Conservation (phyloP, 2,797 vertebrate genomes). For the Protosalanx chinensis region DNA sequence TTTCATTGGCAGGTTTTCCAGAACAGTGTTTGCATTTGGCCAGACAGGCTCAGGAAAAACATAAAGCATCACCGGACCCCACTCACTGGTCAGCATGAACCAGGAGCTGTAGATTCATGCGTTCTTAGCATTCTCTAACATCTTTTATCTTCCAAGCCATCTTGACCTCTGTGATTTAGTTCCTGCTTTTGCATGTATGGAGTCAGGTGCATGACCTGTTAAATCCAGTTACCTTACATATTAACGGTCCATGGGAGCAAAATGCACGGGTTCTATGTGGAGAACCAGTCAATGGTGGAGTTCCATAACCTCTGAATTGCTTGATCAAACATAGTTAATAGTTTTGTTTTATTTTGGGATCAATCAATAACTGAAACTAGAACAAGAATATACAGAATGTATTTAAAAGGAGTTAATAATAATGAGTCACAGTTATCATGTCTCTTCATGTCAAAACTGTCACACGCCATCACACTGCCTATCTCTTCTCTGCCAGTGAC, state of each 20-base stretch:
- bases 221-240: constrained; percentile 40
- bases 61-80: constrained; percentile 72
- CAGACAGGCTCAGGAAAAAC: constrained; percentile 76
- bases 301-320: constrained; percentile 47
- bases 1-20: constrained; percentile 63
- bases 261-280: constrained; percentile 67
- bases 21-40: constrained; percentile 73
- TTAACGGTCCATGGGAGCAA: constrained; percentile 71
- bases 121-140: neutral
- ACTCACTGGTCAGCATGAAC: constrained; percentile 23
- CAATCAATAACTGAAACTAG: too few relatives aligned
- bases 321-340: too few relatives aligned
- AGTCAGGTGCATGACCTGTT: constrained; percentile 68
- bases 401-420: too few relatives aligned
- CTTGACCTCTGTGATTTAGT: neutral
- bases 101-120: neutral
- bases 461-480: constrained; percentile 3
- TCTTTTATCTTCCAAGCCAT: neutral
- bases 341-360: too few relatives aligned
- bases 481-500: constrained; percentile 64
- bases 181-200: neutral
- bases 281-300: constrained; percentile 64
- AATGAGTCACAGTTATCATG: too few relatives aligned
- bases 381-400: too few relatives aligned
- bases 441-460: too few relatives aligned